These are phyloP conservation scores for Panorpa germanica DNA, from an alignment of 2,888 invertebrate genomes.

Conservation along the genomic window DNA sequence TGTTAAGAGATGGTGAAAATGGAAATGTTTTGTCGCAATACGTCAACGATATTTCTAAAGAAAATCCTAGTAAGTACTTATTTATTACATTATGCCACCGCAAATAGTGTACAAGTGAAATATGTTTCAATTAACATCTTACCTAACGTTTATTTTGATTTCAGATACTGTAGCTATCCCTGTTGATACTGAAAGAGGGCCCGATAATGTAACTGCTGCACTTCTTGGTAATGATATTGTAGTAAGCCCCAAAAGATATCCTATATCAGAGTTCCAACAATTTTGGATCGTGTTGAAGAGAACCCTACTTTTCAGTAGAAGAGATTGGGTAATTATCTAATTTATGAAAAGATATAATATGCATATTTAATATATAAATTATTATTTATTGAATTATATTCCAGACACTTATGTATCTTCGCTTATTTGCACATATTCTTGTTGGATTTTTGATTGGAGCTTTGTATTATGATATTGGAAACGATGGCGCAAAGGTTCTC, in stretches of 20 bases:
- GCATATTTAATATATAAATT: conserved; percentile 6
- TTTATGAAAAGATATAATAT: conserved; percentile 7
- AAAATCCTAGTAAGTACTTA: conserved; percentile 22
- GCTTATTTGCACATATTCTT: conserved; percentile 81
- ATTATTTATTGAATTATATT: conserved; percentile 15
- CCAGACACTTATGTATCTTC: conserved; percentile 88
- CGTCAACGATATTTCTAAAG: conserved; percentile 43
- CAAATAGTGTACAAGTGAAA: neutral
- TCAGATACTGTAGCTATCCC: conserved; percentile 34
- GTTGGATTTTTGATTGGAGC: conserved; percentile 90
- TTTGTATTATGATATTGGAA: conserved; percentile 87
- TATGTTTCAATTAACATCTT: conserved; percentile 2
- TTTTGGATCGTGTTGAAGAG: conserved; percentile 78
- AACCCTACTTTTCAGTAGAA: conserved; percentile 64
- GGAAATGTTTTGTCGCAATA: conserved; percentile 30
- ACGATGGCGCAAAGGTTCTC: conserved; percentile 88
- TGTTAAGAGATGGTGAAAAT: conserved; percentile 18
- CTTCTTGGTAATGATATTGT: conserved; percentile 40
- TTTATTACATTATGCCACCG: conserved; percentile 7
- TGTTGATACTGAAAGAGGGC: conserved; percentile 43
- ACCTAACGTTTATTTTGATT: conserved; percentile 10
- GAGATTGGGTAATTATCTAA: conserved; percentile 58
- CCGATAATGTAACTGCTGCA: conserved; percentile 46
- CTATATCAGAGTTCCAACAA: conserved; percentile 65
- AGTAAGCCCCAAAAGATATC: conserved; percentile 51